These are phyloP conservation scores for Parapristionchus giblindavisi DNA, from an alignment of 2,888 invertebrate genomes.

Conservation along the genomic window DNA sequence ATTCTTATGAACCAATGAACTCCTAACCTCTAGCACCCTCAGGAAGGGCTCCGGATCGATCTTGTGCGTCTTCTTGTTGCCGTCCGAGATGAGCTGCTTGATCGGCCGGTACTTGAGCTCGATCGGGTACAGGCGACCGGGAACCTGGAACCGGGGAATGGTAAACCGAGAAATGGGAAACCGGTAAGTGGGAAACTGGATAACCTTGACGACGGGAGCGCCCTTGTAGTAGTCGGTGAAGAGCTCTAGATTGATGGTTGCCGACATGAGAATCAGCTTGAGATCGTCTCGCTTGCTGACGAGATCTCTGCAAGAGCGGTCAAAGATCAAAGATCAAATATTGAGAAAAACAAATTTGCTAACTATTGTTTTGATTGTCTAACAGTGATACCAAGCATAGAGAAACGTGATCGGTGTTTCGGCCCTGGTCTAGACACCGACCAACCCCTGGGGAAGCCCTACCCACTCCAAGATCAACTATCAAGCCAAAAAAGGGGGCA, in stretches of 20 bases:
- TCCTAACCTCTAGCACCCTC: conserved; percentile 81
- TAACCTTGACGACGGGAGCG: conserved; percentile 84
- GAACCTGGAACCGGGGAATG: conserved; percentile 77
- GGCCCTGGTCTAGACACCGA: too few species aligned
- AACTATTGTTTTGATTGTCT: too few species aligned
- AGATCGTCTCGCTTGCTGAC: conserved; percentile 77
- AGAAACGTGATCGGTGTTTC: too few species aligned
- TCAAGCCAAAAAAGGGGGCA: too few species aligned
- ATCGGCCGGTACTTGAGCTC: conserved; percentile 85
- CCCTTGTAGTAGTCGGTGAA: conserved; percentile 89
- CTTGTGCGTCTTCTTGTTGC: conserved; percentile 76
- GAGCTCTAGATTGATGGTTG: conserved; percentile 95
- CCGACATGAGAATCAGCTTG: conserved; percentile 93
- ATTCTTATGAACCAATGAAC: too few species aligned
- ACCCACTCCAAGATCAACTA: too few species aligned
- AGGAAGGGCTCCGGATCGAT: conserved; percentile 93
- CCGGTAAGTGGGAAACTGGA: too few species aligned
- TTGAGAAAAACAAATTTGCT: too few species aligned
- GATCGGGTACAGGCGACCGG: conserved; percentile 92
- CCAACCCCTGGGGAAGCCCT: too few species aligned
- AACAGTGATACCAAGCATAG: too few species aligned
- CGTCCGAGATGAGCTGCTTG: conserved; percentile 59
- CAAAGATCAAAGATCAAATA: too few species aligned
- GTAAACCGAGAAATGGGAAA: too few species aligned
- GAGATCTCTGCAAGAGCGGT: conserved; percentile 68